Evolutionary conservation across 2,797 vertebrate species (phyloP).

Genomic region (Sebastes vulpes): DNA sequence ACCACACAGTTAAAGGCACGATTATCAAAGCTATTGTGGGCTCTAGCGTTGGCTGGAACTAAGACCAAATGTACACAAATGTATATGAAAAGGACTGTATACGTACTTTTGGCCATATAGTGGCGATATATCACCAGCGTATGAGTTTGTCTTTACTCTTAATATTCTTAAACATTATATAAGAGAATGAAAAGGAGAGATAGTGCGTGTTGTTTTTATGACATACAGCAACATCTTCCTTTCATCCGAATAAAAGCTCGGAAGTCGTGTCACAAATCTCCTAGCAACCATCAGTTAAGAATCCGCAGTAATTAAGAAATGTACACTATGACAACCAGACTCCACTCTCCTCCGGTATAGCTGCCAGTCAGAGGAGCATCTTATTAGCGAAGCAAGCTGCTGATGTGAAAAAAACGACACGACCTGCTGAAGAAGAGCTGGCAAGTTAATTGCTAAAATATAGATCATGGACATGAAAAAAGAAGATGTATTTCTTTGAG

Average conservation of each 20-base stretch:
- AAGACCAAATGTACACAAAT: background rate
- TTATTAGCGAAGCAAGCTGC: constrained; percentile 14
- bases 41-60: background rate
- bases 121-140: fast-evolving
- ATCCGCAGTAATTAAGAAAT: constrained; percentile 34
- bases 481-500: background rate
- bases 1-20: background rate
- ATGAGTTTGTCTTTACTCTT: background rate
- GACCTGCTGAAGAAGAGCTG: background rate
- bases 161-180: background rate
- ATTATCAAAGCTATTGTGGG: background rate
- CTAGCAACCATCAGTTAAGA: constrained; percentile 8
- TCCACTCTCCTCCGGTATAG: background rate
- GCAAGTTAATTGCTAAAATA: background rate
- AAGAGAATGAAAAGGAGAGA: background rate
- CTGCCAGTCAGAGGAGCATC: constrained; percentile 10
- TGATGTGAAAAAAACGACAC: background rate
- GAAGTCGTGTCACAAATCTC: background rate
- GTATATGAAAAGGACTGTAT: background rate
- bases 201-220: background rate
- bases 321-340: constrained; percentile 3
- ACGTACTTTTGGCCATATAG: too few species aligned
- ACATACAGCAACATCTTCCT: background rate
- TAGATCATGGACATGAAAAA: background rate
- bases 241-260: background rate